Evolutionary conservation across 2,797 vertebrate genomes (phyloP), one percentile per base, ranked within the genome.

Genomic region (Melanotaenia maccullochi): DNA sequence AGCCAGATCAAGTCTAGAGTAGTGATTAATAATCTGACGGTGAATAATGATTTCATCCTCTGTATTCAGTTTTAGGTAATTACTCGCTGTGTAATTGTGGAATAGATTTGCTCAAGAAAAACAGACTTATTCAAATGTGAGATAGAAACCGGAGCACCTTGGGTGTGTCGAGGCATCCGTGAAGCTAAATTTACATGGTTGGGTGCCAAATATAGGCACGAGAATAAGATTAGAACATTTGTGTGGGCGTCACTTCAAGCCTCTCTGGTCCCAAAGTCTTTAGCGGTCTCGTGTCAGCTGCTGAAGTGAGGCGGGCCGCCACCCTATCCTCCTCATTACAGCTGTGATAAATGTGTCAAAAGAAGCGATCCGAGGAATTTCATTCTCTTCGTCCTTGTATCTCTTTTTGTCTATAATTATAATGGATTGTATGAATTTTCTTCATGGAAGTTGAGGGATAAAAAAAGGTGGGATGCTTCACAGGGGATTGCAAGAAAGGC

Each of bases 1-100:
- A 89, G 84, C 90, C 81, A 78, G 87, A 93, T 92, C 91, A 87
- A 88, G 90, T 93, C 88, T 87, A 75, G 79, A 90, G 89, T 89
- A 86, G 81, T 94, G 93, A 93, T 94, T 94, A 93, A 93, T 94
- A 93, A 93, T 92, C 89, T 90, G 89, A 91, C 82, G 86, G 79
- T 88, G 87, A 93, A 90, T 90, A 93, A 93, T 89, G 92, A 93
- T 89, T 92, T 88, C 85, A 85, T 87, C 87, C 90, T 89, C 74
- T 87, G 66, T 88, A 79, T 91, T 92, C 86, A 85, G 90, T 88
- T 90, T 88, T 82, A 85, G 87, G 89, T 94, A 93, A 94, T 94
- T 92, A 94, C 90, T 90, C 85, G 89, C 89, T 90, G 88, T 76
- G 90, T 93, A 94, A 93, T 92, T 91, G 90, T 79, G 78, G 87